Evolutionary conservation across 2,113 vertebrate genomes (phyloP).

Genomic region (Steatornis caripensis): DNA sequence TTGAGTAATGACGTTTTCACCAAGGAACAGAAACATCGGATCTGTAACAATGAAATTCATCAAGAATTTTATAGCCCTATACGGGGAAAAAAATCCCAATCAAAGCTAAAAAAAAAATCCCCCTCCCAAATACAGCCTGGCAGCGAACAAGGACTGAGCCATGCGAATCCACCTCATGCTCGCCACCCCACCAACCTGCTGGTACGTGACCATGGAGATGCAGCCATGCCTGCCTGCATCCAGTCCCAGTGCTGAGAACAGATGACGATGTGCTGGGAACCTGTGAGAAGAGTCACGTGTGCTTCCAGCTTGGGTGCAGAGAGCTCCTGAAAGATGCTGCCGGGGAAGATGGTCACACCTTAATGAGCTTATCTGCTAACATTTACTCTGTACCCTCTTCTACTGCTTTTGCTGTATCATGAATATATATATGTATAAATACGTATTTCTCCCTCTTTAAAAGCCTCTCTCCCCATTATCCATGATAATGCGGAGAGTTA

Average conservation of each 20-base stretch:
- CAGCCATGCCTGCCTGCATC: not conserved
- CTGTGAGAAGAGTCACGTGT: not conserved
- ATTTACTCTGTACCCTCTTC: not conserved
- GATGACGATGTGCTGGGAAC: not conserved
- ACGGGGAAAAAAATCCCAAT: not conserved
- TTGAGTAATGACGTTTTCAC: not conserved
- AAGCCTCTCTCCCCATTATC: not conserved
- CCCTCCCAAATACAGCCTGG: not conserved
- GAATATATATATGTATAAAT: not conserved
- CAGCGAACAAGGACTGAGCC: not conserved
- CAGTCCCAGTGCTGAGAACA: not conserved
- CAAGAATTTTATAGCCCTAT: not conserved
- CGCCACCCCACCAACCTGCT: not conserved
- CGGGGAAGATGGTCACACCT: not conserved
- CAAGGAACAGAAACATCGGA: not conserved
- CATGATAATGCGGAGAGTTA: not conserved
- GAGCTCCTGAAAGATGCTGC: not conserved
- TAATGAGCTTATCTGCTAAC: not conserved
- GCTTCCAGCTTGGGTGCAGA: not conserved
- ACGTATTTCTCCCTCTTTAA: not conserved
- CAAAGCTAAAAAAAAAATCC: not conserved
- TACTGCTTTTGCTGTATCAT: not conserved
- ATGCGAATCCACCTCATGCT: rapidly evolving
- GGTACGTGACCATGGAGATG: not conserved
- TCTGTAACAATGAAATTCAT: not conserved